Conservation (phyloP, 2,888 invertebrate genomes). For the Caenorhabditis sulstoni region DNA sequence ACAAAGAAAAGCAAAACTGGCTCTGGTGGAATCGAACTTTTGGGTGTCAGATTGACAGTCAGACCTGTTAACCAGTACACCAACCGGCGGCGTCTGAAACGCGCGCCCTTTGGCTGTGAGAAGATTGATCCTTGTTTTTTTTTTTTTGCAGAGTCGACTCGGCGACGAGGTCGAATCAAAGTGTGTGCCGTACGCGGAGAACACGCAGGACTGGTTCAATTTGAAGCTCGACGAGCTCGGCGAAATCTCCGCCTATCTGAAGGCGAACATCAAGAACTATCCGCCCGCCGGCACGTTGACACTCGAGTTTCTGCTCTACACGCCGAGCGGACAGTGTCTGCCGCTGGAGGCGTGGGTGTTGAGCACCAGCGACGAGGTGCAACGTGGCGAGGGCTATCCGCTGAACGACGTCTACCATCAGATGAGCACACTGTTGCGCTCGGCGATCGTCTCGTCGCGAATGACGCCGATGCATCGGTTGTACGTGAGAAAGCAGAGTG, state of each 20-base stretch:
- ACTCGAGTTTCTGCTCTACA: slow-evolving; percentile 74
- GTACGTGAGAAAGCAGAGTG: slow-evolving; percentile 88
- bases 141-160: slow-evolving; percentile 20
- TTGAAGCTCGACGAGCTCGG: slow-evolving; percentile 74
- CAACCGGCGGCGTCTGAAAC: no score
- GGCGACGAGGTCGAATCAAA: slow-evolving; percentile 62
- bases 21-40: no score
- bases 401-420: slow-evolving; percentile 86
- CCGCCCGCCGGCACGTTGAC: slow-evolving; percentile 63
- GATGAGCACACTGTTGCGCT: slow-evolving; percentile 93
- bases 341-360: slow-evolving; percentile 75
- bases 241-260: slow-evolving; percentile 72
- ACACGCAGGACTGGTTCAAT: slow-evolving; percentile 73
- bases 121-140: no score
- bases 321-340: slow-evolving; percentile 70
- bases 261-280: slow-evolving; percentile 65
- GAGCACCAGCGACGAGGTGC: slow-evolving; percentile 7
- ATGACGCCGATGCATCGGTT: slow-evolving; percentile 94
- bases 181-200: slow-evolving; percentile 62
- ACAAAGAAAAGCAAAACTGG: no score
- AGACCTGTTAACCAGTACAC: no score
- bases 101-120: no score
- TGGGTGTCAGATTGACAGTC: no score
- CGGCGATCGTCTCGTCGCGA: slow-evolving; percentile 90
- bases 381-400: slow-evolving; percentile 58